These are phyloP conservation scores for Homarus gammarus DNA, from an alignment of 2,888 invertebrate species.

Conservation along the genomic window DNA sequence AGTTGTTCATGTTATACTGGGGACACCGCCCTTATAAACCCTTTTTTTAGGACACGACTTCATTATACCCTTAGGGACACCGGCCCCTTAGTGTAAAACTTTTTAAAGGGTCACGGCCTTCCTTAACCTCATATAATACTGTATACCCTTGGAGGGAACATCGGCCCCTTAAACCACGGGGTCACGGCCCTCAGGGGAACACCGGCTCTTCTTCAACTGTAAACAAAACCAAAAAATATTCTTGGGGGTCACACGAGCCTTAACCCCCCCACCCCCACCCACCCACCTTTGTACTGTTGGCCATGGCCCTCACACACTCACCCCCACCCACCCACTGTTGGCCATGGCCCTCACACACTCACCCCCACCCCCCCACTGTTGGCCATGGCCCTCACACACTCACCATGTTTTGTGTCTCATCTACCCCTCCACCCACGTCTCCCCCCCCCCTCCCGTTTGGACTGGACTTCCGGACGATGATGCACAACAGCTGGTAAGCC, in stretches of 20 bases:
- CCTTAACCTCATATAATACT: neutral
- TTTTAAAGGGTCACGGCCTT: neutral
- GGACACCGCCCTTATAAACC: too few relatives aligned
- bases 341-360: neutral
- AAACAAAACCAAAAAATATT: too few relatives aligned
- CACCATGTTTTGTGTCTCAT: too few relatives aligned
- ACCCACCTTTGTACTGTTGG: too few relatives aligned
- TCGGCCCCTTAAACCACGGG: neutral
- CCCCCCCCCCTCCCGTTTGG: conserved; percentile 30
- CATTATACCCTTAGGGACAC: neutral
- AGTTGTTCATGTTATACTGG: too few relatives aligned
- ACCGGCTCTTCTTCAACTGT: neutral
- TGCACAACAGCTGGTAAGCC: conserved; percentile 44
- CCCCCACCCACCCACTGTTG: too few relatives aligned
- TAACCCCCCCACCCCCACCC: too few relatives aligned
- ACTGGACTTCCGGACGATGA: conserved; percentile 26
- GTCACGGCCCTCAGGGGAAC: neutral
- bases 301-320: neutral
- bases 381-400: neutral
- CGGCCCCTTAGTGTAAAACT: neutral
- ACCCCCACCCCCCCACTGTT: too few relatives aligned
- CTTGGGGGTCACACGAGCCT: too few relatives aligned
- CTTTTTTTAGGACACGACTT: neutral
- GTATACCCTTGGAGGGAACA: neutral
- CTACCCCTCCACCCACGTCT: conserved; percentile 40